A percentile compares a stretch with the other conserved stretches of the same genome.
These are phyloP conservation scores for Saturnia pavonia DNA, from an alignment of 2,888 invertebrate genomes.

Conservation along the genomic window DNA sequence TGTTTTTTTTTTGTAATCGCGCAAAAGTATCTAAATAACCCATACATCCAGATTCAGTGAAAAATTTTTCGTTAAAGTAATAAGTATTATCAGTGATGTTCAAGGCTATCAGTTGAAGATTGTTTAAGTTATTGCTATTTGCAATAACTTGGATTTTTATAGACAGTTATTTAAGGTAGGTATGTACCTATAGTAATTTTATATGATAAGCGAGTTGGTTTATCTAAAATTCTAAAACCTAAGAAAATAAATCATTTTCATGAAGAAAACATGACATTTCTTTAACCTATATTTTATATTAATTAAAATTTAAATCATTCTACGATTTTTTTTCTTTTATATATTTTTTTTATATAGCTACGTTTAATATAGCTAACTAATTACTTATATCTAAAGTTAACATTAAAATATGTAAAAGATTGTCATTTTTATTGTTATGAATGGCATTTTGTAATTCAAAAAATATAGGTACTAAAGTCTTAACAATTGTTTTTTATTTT, in stretches of 20 bases:
- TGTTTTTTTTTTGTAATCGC: constrained; percentile 43
- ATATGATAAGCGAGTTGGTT: background rate
- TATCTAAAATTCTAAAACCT: too few species aligned
- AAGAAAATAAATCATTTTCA: background rate
- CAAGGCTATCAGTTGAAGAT: constrained; percentile 62
- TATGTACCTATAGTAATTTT: constrained; percentile 39
- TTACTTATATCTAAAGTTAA: too few species aligned
- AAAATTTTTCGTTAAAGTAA: background rate
- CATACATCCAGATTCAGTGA: constrained; percentile 38
- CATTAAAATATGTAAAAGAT: too few species aligned
- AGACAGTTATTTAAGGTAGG: constrained; percentile 67
- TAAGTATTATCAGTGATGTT: constrained; percentile 67
- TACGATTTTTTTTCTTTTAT: too few species aligned
- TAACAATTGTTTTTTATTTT: too few species aligned
- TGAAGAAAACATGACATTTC: background rate
- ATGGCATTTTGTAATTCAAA: too few species aligned
- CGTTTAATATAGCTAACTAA: too few species aligned
- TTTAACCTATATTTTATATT: too few species aligned
- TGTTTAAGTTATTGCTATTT: constrained; percentile 67
- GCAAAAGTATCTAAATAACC: constrained; percentile 40
- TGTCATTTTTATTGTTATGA: too few species aligned
- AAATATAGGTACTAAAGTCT: too few species aligned
- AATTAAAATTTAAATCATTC: too few species aligned
- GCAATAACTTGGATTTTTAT: constrained; percentile 77
- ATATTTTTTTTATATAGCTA: too few species aligned